Percentiles rank a stretch among this genome's conserved stretches.
These are phyloP conservation scores for Drosophila setifemur DNA, from an alignment of 1,140 invertebrate species.

Conservation along the genomic window DNA sequence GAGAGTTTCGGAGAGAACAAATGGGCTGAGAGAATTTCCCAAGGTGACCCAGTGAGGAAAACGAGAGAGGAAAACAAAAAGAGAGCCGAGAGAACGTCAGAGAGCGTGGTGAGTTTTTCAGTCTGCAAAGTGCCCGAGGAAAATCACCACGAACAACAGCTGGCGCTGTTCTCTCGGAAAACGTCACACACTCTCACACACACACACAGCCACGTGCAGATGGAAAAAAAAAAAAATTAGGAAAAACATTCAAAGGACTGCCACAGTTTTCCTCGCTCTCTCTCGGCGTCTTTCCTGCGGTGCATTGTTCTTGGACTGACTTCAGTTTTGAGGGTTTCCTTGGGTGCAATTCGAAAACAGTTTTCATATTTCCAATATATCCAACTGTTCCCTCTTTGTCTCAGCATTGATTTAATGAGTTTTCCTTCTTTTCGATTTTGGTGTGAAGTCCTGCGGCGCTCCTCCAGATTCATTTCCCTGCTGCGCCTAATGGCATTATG, in stretches of 20 bases:
- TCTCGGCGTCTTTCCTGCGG: conserved; percentile 48
- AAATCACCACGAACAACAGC: conserved; percentile 61
- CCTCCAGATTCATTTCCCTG: conserved; percentile 36
- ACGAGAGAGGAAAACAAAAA: not conserved
- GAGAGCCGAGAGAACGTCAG: conserved; percentile 14
- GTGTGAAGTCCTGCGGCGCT: conserved; percentile 69
- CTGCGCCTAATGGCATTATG: conserved; percentile 62
- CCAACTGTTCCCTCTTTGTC: conserved; percentile 39
- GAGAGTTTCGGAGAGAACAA: conserved; percentile 16
- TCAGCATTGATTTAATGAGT: conserved; percentile 71
- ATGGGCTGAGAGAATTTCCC: no score
- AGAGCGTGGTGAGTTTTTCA: conserved; percentile 39
- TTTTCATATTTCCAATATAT: conserved; percentile 52
- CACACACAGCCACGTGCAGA: not conserved
- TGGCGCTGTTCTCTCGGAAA: conserved; percentile 53
- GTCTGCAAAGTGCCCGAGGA: conserved; percentile 45
- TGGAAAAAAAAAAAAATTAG: conserved; percentile 7
- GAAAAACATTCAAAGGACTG: conserved; percentile 34
- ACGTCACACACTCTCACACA: conserved; percentile 8
- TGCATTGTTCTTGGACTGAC: conserved; percentile 46
- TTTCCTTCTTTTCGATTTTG: conserved; percentile 56
- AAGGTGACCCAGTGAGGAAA: conserved; percentile 41
- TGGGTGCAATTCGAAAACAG: conserved; percentile 24
- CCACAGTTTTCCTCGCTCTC: conserved; percentile 31
- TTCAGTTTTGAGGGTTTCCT: conserved; percentile 49